Base-by-base conservation (phyloP, 2,113 vertebrate species). In the Tylochromis polylepis region DNA sequence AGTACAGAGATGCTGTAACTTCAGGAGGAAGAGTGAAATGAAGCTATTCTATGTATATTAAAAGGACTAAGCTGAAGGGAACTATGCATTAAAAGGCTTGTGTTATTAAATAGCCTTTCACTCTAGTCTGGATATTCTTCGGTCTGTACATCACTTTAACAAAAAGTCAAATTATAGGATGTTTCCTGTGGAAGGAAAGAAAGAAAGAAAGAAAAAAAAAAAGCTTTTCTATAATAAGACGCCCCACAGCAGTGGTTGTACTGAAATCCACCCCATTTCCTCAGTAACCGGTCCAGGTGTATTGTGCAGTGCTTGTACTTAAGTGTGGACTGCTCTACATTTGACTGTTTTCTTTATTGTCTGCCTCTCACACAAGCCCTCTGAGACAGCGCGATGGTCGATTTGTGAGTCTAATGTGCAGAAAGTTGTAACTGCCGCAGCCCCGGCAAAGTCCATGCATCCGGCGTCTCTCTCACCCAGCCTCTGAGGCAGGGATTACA, bases 331-430 rank as follows among this genome's bases (percentile, higher is more conserved):
- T 84, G 46, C 36, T 60, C 46, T 88, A 53, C n/a, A 8, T 85
- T 82, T 75, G 18, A 81, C 67, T 81, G 87, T 91, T 91, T 91
- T 81, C 85, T 89, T 82, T 82, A 81, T 93, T 88, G 18, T 77
- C 82, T 81, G 84, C 87, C 87, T 90, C 88, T 85, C 56, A 84
- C 92, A 86, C 49, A 3, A 89, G 87, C 83, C 92, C 87, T 90
- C 31, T 8, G 87, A 91, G 90, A 90, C 85, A 49, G 62, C 7
- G 67, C 8, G 20, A 72, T 87, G 41, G 87, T 90, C 77, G 67
- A 93, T 94, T 94, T 95, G 91, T 88, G 92, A 93, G 89, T 95
- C 92, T 95, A 93, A 94, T 94, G 92, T 53, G 90, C 81, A 91
- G 81, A 82, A 55, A 83, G 90, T 82, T 91, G 90, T 84, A 90